phyloP scores from a whole-genome alignment of 1,140 invertebrate genomes.

The Chrysoperla carnea region DNA sequence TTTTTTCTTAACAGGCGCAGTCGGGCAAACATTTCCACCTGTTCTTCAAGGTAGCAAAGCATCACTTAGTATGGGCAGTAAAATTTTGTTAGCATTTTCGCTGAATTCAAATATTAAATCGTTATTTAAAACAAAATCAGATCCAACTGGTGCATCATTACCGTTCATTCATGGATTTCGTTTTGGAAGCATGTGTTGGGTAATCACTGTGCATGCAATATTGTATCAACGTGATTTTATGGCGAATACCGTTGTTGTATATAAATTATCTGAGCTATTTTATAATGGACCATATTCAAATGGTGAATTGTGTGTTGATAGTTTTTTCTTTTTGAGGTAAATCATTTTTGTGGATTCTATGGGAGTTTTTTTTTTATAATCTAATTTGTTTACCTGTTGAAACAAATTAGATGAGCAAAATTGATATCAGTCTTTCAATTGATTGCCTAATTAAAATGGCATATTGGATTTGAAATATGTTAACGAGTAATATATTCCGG shows the following conservation, averaged over 20 bases:
- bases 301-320: slow-evolving; percentile 26
- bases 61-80: slow-evolving; percentile 1
- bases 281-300: slow-evolving; percentile 22
- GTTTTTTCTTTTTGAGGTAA: slow-evolving; percentile 24
- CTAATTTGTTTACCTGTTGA: too few species aligned
- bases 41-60: too few species aligned
- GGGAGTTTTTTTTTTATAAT: too few species aligned
- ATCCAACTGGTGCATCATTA: slow-evolving; percentile 14
- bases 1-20: too few species aligned
- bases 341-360: too few species aligned
- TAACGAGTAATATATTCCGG: too few species aligned
- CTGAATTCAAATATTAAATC: slow-evolving; percentile 19
- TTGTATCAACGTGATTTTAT: slow-evolving; percentile 22
- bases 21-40: too few species aligned
- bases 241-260: slow-evolving; percentile 15
- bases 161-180: slow-evolving; percentile 22
- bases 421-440: too few species aligned
- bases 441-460: too few species aligned
- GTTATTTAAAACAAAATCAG: slow-evolving; percentile 17
- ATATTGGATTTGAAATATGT: too few species aligned
- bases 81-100: slow-evolving; percentile 24
- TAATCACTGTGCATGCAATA: slow-evolving; percentile 23
- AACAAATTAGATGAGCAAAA: too few species aligned
- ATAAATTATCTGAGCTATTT: slow-evolving; percentile 17
- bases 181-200: slow-evolving; percentile 29